Evolutionary conservation across 2,797 vertebrate genomes (phyloP).

Genomic region (Remorina albescens): DNA sequence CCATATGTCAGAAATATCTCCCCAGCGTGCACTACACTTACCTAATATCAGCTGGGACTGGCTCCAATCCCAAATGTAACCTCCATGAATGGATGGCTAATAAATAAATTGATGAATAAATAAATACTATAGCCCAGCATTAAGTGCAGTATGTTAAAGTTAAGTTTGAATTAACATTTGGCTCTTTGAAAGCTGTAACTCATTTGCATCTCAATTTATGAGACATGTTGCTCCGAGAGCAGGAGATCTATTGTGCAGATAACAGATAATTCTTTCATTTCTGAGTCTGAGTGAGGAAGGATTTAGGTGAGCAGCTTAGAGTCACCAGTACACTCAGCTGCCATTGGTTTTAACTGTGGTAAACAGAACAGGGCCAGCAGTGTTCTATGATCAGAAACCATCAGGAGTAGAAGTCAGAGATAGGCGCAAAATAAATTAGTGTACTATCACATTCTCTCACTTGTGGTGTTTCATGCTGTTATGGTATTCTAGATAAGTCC

Average conservation of each 20-base stretch:
- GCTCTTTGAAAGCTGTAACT: constrained; percentile 8
- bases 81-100: background rate
- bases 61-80: no score
- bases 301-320: constrained; percentile 36
- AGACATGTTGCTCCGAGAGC: constrained; percentile 41
- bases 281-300: constrained; percentile 19
- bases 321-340: constrained; percentile 29
- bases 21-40: no score
- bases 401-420: constrained; percentile 49
- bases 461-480: constrained; percentile 37
- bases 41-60: no score
- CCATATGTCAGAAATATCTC: no score
- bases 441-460: constrained; percentile 33
- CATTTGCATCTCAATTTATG: constrained; percentile 37
- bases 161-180: constrained; percentile 18
- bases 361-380: constrained; percentile 52
- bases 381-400: constrained; percentile 32
- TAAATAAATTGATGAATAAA: no score
- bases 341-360: constrained; percentile 32
- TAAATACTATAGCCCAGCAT: background rate
- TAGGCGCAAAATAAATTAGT: constrained; percentile 52
- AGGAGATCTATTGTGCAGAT: constrained; percentile 33
- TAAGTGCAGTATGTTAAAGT: constrained; percentile 1
- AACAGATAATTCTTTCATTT: constrained; percentile 37
- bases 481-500: constrained; percentile 42